Conservation (phyloP, 2,797 vertebrate genomes). For the Cyprinella venusta region DNA sequence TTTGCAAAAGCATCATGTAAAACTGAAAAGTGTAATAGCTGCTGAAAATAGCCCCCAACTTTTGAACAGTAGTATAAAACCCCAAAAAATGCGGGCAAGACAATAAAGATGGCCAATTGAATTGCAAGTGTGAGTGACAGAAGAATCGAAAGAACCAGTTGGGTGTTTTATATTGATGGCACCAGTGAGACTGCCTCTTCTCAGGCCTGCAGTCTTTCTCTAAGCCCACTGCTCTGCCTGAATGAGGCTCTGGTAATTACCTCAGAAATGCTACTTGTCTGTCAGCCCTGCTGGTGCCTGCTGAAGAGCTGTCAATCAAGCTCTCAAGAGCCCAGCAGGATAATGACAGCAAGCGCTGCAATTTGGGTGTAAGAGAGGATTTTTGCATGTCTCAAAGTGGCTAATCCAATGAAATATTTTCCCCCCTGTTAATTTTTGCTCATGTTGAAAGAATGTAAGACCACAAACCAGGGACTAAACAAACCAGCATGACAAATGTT, state of each 20-base stretch:
- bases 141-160: constrained; percentile 25
- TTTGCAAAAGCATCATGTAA: background rate
- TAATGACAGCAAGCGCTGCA: constrained; percentile 64
- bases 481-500: constrained; percentile 36
- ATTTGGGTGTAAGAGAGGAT: constrained; percentile 59
- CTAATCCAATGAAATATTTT: constrained; percentile 40
- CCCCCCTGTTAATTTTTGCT: constrained; percentile 24
- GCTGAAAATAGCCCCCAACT: background rate
- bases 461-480: constrained; percentile 42
- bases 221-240: constrained; percentile 59
- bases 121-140: constrained; percentile 31
- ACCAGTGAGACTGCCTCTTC: constrained; percentile 59
- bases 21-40: background rate
- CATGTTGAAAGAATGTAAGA: constrained; percentile 42
- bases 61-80: background rate
- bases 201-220: constrained; percentile 48
- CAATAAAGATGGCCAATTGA: background rate
- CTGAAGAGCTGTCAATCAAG: constrained; percentile 79
- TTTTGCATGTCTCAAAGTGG: constrained; percentile 44
- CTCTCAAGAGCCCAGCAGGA: constrained; percentile 69
- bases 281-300: constrained; percentile 69
- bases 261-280: constrained; percentile 83
- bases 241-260: constrained; percentile 80
- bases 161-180: constrained; percentile 52
- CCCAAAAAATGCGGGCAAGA: background rate